Base-by-base conservation (phyloP, 2,113 vertebrate species). In the Redunca redunca region DNA sequence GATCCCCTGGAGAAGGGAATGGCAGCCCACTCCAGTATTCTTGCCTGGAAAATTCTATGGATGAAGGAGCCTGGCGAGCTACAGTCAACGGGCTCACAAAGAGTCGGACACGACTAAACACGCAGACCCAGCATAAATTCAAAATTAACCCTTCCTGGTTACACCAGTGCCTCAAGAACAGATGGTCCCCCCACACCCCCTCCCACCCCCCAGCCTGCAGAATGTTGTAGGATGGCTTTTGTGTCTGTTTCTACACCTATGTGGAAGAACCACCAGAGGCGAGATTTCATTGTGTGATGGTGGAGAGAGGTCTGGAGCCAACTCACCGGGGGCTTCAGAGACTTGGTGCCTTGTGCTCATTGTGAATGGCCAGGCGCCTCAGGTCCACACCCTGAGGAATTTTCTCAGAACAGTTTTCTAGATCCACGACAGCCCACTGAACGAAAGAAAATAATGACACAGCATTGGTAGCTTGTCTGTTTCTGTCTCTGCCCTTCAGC, bases 401-500 rank as follows among this genome's bases (percentile, higher is more conserved):
- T 88, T 43, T 86, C 46, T 86, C 71, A 28, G 71, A n/a, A 55
- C 6, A 1, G 6, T 85, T 67, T 74, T 89, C 82, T 64, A 60
- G n/a, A 3, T 50, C n/a, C 19, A 43, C 0, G 5, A 12, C 46
- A 52, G 67, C 9, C 30, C 5, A 14, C 0, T 12, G 46, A 57
- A 60, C 2, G 43, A 21, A 36, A 55, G 36, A 6, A 30, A 91
- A 43, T 8, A 21, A 23, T 3, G 2, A 21, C 28, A 8, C 7
- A 0, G 46, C 50, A 1, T 0, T 11, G 81, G 36, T 17, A 7
- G n/a, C 25, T 40, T 14, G 52, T 58, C 84, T 53, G 1, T 7
- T 25, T 30, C 64, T 62, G 15, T 28, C 58, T 77, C 81, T 62
- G 46, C 36, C 48, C 28, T 74, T 71, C 12, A 5, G 36, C 30